Evolutionary conservation across 64 coral and sea anemone genomes (phyloP).

Genomic region (Montipora foliosa): DNA sequence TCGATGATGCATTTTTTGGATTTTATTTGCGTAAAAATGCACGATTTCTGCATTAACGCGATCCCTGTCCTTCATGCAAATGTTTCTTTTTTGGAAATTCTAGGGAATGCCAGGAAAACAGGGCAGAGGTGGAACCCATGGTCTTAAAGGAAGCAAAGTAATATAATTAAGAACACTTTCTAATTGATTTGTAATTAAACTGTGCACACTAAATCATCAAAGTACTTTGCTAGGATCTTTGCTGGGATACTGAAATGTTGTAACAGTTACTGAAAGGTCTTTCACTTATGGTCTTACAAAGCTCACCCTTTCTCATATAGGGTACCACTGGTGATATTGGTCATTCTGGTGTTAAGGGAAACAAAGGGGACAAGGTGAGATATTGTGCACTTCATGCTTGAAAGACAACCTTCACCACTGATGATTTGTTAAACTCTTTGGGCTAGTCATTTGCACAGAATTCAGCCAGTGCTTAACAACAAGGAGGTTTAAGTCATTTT

Average conservation of each 20-base stretch:
- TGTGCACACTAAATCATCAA: no score
- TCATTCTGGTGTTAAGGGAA: conserved; percentile 38
- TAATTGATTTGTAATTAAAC: neutral
- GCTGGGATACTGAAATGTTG: neutral
- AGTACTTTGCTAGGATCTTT: neutral
- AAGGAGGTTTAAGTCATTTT: no score
- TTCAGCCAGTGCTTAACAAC: no score
- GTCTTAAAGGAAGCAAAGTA: conserved; percentile 23
- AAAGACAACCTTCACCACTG: neutral
- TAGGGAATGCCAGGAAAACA: conserved; percentile 45
- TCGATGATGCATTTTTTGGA: no score
- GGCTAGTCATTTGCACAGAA: no score
- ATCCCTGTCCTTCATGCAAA: neutral
- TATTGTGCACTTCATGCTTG: neutral
- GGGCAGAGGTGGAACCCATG: conserved; percentile 19
- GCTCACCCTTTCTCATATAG: neutral
- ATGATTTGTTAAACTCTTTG: no score
- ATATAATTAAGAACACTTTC: neutral
- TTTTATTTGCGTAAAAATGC: no score
- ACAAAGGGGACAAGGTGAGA: conserved; percentile 35
- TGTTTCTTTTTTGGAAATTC: neutral
- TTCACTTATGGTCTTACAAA: neutral
- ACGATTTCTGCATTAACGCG: no score
- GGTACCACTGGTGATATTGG: conserved; percentile 43
- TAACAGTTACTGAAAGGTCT: no score